Conservation (phyloP, 2,888 invertebrate genomes). For the Agriotes lineatus region DNA sequence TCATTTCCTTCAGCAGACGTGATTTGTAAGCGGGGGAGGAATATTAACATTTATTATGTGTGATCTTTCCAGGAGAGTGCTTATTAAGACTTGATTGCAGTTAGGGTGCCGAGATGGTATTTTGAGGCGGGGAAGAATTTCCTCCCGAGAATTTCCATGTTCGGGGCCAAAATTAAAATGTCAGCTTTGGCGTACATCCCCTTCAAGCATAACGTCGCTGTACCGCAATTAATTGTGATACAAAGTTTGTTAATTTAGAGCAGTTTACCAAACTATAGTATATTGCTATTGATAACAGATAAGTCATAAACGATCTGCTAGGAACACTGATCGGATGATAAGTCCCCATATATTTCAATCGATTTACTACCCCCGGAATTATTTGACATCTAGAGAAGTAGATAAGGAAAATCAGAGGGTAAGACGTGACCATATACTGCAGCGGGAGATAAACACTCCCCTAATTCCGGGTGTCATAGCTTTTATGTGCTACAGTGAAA, state of each 20-base stretch:
- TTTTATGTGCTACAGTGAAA: constrained; percentile 14
- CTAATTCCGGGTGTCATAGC: constrained; percentile 19
- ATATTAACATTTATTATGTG: constrained; percentile 25
- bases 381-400: constrained; percentile 23
- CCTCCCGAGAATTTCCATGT: background rate
- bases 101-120: constrained; percentile 13
- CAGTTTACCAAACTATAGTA: background rate
- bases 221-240: too few species aligned
- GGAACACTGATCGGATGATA: constrained; percentile 3
- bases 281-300: background rate
- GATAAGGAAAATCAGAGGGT: constrained; percentile 33
- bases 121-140: constrained; percentile 12
- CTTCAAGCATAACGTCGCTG: too few species aligned
- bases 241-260: too few species aligned
- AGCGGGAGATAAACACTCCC: constrained; percentile 29
- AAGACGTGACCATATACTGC: constrained; percentile 23
- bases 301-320: background rate
- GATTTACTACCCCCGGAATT: constrained; percentile 17
- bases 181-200: too few species aligned
- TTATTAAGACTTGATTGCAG: constrained; percentile 24
- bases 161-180: constrained; percentile 12
- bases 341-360: constrained; percentile 12
- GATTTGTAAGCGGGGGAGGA: constrained; percentile 31
- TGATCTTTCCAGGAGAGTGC: constrained; percentile 25
- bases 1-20: constrained; percentile 19